Percentiles rank a stretch among this genome's conserved stretches.
phyloP scores from a whole-genome alignment of 2,113 vertebrate genomes.

The Copsychus sechellarum region DNA sequence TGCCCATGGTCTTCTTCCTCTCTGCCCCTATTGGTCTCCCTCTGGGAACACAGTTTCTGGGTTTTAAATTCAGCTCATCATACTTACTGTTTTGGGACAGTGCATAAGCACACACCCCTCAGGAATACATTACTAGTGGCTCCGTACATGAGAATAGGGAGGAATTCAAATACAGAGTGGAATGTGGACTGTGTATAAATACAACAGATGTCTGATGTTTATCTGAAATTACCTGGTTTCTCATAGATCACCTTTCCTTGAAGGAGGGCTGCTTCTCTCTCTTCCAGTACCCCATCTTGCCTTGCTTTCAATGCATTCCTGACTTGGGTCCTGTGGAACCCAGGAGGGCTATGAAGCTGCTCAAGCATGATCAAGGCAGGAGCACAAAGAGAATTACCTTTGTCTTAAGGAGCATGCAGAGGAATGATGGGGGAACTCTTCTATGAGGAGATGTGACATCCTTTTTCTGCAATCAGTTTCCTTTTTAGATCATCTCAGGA shows the following conservation, averaged over 20 bases:
- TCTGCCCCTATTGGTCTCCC: not conserved
- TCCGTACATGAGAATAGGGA: not conserved
- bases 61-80: not conserved
- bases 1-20: not conserved
- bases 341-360: not conserved
- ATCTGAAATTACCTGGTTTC: not conserved
- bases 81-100: not conserved
- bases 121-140: not conserved
- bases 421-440: not conserved
- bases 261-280: not conserved
- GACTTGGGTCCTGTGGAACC: not conserved
- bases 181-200: not conserved
- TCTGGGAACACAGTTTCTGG: not conserved
- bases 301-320: not conserved
- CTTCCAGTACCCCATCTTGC: not conserved
- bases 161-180: not conserved
- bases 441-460: not conserved
- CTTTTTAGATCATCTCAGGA: not conserved
- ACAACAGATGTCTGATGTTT: not conserved
- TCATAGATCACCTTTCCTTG: not conserved
- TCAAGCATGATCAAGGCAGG: not conserved
- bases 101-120: not conserved
- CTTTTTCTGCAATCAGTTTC: not conserved
- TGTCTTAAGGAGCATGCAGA: not conserved
- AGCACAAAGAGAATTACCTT: not conserved